phyloP scores from a whole-genome alignment of 2,888 invertebrate species.

The Melanargia galathea region DNA sequence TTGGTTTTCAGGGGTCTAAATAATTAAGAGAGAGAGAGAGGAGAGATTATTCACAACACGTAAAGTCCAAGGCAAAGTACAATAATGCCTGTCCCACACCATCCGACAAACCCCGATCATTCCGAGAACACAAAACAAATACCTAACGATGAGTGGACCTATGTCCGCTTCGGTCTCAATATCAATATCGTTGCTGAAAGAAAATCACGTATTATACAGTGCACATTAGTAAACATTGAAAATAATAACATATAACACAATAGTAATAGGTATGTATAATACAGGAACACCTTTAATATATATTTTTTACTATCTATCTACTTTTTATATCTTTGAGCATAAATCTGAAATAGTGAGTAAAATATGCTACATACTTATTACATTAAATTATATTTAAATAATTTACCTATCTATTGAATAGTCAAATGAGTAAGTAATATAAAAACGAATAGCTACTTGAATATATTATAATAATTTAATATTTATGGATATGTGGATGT shows the following conservation, averaged over 20 bases:
- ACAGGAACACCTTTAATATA: slow-evolving; percentile 2
- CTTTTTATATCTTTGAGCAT: slow-evolving; percentile 17
- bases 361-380: slow-evolving; percentile 28
- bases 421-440: no score
- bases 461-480: no score
- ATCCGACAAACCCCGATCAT: slow-evolving; percentile 40
- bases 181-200: slow-evolving; percentile 77
- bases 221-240: slow-evolving; percentile 35
- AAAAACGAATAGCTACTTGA: no score
- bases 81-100: slow-evolving; percentile 39
- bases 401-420: neutral
- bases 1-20: slow-evolving; percentile 12
- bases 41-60: slow-evolving; percentile 58
- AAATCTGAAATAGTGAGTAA: slow-evolving; percentile 31
- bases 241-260: neutral
- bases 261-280: neutral
- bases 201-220: slow-evolving; percentile 57
- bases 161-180: slow-evolving; percentile 58
- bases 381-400: no score
- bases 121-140: slow-evolving; percentile 58
- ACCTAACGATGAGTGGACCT: slow-evolving; percentile 71
- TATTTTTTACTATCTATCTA: slow-evolving; percentile 60
- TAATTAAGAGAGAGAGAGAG: slow-evolving; percentile 27
- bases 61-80: slow-evolving; percentile 25
- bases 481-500: no score